Conservation (phyloP, 2,797 vertebrate species). For the Prionace glauca region DNA sequence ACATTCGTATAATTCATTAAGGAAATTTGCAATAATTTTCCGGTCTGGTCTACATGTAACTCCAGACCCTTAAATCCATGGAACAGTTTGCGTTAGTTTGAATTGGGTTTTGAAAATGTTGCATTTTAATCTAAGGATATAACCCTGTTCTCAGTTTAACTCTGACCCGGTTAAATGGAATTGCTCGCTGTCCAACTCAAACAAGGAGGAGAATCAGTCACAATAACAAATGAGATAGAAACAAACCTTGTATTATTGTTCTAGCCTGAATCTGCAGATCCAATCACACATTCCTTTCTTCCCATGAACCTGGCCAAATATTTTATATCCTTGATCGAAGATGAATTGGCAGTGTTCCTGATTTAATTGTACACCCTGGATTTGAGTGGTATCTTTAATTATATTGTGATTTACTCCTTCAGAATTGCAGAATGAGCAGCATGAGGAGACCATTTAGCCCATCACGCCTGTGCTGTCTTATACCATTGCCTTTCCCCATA, state of each 20-base stretch:
- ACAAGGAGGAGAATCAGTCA: neutral
- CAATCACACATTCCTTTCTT: constrained; percentile 41
- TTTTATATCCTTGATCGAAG: constrained; percentile 49
- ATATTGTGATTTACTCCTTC: constrained; percentile 42
- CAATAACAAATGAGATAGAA: neutral
- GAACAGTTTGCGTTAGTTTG: neutral
- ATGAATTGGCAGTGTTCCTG: constrained; percentile 53
- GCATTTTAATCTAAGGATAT: neutral
- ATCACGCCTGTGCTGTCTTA: neutral
- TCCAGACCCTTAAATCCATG: neutral
- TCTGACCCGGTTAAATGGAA: neutral
- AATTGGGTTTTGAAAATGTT: neutral
- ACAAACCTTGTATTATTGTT: neutral
- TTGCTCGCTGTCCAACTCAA: constrained; percentile 1
- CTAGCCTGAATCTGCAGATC: constrained; percentile 2
- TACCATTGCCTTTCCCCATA: neutral
- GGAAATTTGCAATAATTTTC: no score
- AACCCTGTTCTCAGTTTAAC: neutral
- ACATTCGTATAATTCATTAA: no score
- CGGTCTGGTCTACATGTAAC: no score
- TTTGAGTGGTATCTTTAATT: constrained; percentile 47
- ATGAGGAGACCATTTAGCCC: neutral
- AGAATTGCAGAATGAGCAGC: constrained; percentile 44
- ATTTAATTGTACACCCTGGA: constrained; percentile 50
- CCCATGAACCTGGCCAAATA: constrained; percentile 50